These are phyloP conservation scores for Cartodere bifasciata DNA, from an alignment of 2,888 invertebrate species.

Conservation along the genomic window DNA sequence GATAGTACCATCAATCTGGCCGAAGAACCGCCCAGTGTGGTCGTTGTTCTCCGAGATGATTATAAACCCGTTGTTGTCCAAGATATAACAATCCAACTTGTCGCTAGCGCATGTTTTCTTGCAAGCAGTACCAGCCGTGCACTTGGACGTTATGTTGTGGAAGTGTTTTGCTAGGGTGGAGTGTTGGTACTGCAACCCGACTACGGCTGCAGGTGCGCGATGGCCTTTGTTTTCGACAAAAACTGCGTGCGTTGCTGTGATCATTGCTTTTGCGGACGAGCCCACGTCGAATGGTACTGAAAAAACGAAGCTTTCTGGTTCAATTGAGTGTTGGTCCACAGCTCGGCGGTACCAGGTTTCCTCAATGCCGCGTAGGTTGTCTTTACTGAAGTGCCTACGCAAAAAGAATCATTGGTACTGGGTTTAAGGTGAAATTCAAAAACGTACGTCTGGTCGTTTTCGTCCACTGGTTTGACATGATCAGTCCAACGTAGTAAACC, in stretches of 20 bases:
- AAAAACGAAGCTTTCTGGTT: conserved; percentile 83
- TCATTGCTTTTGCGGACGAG: conserved; percentile 45
- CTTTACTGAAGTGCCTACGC: conserved; percentile 72
- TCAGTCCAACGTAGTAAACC: conserved; percentile 83
- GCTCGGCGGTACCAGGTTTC: conserved; percentile 85
- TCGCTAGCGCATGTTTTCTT: conserved; percentile 78
- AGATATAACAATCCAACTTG: conserved; percentile 80
- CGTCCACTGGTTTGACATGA: conserved; percentile 42
- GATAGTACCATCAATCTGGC: conserved; percentile 86
- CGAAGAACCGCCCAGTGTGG: conserved; percentile 86
- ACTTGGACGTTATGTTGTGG: conserved; percentile 74
- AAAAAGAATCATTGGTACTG: conserved; percentile 4
- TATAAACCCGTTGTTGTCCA: conserved; percentile 91
- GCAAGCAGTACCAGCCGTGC: conserved; percentile 56
- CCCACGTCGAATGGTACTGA: conserved; percentile 69
- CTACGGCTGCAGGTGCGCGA: conserved; percentile 79
- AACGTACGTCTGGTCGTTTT: conserved; percentile 53
- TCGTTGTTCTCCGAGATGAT: conserved; percentile 77
- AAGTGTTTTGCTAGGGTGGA: conserved; percentile 73
- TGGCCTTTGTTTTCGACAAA: conserved; percentile 75
- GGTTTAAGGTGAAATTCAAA: not conserved
- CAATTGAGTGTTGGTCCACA: conserved; percentile 76
- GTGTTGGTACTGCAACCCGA: conserved; percentile 81
- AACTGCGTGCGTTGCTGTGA: conserved; percentile 84
- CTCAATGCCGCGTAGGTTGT: conserved; percentile 70